Conservation (phyloP, 2,113 vertebrate genomes). For the Xyliphius kryptos region DNA sequence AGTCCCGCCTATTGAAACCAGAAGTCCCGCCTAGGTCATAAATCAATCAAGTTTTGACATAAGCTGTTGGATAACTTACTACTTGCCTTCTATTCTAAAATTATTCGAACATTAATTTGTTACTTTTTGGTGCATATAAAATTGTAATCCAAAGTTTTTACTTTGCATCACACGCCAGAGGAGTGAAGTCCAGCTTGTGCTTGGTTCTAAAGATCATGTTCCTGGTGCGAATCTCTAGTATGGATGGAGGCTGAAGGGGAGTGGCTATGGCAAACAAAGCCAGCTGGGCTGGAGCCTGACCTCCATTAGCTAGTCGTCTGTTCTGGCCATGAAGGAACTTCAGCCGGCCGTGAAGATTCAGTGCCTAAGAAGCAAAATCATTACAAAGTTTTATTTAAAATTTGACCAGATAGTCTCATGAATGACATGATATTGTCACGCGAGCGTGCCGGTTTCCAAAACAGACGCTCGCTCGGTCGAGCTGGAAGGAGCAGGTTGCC, state of each 20-base stretch:
- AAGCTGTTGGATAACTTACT: no score
- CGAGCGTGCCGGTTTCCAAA: no score
- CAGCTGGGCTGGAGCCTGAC: constrained; percentile 45
- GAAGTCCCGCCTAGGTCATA: no score
- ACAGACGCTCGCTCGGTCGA: no score
- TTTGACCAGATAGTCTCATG: no score
- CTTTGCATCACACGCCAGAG: constrained; percentile 62
- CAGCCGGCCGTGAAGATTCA: constrained; percentile 60
- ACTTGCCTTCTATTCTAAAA: no score
- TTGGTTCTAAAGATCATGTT: constrained; percentile 66
- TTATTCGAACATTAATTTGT: no score
- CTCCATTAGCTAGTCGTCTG: constrained; percentile 44
- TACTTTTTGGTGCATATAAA: not conserved
- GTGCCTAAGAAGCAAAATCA: constrained; percentile 47
- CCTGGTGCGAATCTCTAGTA: constrained; percentile 61
- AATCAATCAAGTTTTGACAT: no score
- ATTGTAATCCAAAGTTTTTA: constrained; percentile 26
- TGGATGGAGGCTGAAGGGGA: constrained; percentile 55
- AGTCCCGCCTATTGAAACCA: no score
- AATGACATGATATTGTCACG: no score
- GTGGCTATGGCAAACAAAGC: constrained; percentile 64
- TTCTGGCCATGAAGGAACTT: constrained; percentile 60
- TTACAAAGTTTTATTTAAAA: no score
- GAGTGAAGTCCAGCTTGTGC: constrained; percentile 69
- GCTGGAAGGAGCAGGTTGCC: no score